Evolutionary conservation across 2,797 vertebrate species (phyloP).

Genomic region (Loriculus beryllinus): DNA sequence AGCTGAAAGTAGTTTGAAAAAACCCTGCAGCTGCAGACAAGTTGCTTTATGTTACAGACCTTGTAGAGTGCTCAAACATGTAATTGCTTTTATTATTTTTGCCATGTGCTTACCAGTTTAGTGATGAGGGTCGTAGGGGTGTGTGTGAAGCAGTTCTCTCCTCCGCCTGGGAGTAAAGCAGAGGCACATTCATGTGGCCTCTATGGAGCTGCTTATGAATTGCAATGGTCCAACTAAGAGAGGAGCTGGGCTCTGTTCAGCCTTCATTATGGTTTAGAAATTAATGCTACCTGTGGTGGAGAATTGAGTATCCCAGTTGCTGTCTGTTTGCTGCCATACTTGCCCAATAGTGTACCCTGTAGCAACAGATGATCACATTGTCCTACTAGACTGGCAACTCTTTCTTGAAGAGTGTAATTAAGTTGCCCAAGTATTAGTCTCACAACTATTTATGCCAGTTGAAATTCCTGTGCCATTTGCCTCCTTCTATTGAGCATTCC

Average conservation of each 20-base stretch:
- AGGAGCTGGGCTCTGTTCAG: background rate
- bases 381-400: background rate
- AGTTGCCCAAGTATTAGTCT: background rate
- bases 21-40: background rate
- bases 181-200: background rate
- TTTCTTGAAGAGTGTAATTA: background rate
- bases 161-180: background rate
- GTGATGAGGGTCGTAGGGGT: background rate
- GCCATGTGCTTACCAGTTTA: background rate
- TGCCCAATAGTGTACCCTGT: background rate
- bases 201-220: background rate
- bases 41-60: background rate
- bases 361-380: background rate
- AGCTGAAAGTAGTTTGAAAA: slow-evolving; percentile 19
- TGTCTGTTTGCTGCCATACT: background rate
- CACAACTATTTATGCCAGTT: background rate
- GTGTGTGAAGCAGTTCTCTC: background rate
- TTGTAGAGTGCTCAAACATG: background rate
- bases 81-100: slow-evolving; percentile 7
- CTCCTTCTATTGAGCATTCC: background rate
- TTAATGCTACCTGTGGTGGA: background rate
- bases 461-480: too few species aligned
- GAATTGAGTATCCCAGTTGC: background rate
- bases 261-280: background rate
- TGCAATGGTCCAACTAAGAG: background rate